A percentile compares a stretch with the other conserved stretches of the same genome.
Evolutionary conservation across 2,797 vertebrate genomes (phyloP).

Genomic region (Arremon aurantiirostris): DNA sequence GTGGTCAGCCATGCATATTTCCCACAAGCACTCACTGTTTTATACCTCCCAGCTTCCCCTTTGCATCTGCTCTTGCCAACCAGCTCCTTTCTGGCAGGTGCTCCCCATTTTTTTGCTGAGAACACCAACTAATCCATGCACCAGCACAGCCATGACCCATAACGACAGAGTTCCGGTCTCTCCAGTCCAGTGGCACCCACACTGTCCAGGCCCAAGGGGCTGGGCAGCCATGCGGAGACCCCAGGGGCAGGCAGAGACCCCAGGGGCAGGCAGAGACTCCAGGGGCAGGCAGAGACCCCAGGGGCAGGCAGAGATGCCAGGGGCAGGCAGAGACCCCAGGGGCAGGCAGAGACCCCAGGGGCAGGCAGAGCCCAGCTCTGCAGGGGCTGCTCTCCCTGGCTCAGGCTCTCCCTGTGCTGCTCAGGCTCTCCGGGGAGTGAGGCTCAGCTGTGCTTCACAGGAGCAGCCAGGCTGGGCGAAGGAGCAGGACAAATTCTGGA

Average conservation of each 20-base stretch:
- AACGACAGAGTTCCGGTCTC: background rate
- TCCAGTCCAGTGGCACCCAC: background rate
- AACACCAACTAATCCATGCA: background rate
- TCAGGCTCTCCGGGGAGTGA: background rate
- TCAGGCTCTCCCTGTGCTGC: background rate
- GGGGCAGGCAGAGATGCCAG: too few species aligned
- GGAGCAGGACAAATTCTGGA: background rate
- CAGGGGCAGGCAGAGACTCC: too few species aligned
- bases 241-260: background rate
- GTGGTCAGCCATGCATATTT: background rate
- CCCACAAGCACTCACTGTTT: background rate
- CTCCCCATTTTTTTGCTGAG: background rate
- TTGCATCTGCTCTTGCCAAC: background rate
- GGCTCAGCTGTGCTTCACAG: background rate
- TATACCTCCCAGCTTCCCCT: background rate
- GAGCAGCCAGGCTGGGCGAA: fast-evolving
- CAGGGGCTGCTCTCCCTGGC: background rate
- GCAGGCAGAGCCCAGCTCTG: background rate
- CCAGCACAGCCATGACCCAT: background rate
- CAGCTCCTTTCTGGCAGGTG: background rate
- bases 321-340: too few species aligned
- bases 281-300: too few species aligned
- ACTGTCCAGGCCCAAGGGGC: background rate
- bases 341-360: background rate
- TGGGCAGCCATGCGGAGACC: background rate